phyloP scores from a whole-genome alignment of 2,888 invertebrate species.

The Oeneis ivallda region DNA sequence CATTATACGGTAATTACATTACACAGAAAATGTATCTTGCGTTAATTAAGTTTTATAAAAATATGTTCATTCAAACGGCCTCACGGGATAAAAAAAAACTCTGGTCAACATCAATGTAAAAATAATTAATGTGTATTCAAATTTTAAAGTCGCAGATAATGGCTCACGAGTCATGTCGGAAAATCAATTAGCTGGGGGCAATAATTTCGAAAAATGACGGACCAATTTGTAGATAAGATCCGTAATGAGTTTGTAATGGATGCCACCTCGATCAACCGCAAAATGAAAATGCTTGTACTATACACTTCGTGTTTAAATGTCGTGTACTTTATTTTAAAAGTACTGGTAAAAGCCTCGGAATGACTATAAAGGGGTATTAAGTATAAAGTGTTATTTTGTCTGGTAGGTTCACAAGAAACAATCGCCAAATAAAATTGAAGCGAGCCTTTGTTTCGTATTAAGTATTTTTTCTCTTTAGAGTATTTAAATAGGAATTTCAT shows the following conservation, averaged over 20 bases:
- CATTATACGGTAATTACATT: neutral
- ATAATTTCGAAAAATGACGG: conserved; percentile 31
- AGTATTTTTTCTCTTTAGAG: no score
- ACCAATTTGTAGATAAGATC: conserved; percentile 37
- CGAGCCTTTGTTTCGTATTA: no score
- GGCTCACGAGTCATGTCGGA: conserved; percentile 19
- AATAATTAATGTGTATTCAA: conserved; percentile 15
- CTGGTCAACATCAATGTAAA: neutral
- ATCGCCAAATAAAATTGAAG: conserved; percentile 8
- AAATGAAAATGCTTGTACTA: conserved; percentile 20
- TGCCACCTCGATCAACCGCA: conserved; percentile 22
- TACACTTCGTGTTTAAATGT: conserved; percentile 8
- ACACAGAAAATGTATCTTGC: neutral
- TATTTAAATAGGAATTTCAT: no score
- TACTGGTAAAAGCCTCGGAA: neutral
- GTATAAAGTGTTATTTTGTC: conserved; percentile 1
- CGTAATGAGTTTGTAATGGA: conserved; percentile 37
- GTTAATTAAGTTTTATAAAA: neutral
- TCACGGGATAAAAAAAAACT: neutral
- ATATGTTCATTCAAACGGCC: neutral
- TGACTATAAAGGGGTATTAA: neutral
- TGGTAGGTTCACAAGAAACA: neutral
- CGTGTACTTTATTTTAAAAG: neutral
- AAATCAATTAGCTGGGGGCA: conserved; percentile 31
- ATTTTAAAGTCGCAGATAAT: conserved; percentile 24